phyloP scores from a whole-genome alignment of 2,113 vertebrate species.

The Bucco capensis region DNA sequence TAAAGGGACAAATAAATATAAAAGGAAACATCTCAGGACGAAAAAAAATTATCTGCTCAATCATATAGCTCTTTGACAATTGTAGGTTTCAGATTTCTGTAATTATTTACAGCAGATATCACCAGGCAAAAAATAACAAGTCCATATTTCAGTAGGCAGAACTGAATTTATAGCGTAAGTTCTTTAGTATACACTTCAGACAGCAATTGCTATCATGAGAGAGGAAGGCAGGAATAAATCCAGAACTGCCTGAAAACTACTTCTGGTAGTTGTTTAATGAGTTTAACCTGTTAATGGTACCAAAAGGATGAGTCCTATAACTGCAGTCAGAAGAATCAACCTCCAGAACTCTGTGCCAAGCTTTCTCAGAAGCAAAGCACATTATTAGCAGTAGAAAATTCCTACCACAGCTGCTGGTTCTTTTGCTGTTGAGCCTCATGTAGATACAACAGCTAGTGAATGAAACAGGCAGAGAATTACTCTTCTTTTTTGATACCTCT shows the following conservation, averaged over 20 bases:
- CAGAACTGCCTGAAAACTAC: not conserved
- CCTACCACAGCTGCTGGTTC: accelerated
- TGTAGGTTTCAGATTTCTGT: not conserved
- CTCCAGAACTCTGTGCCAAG: not conserved
- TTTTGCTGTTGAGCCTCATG: not conserved
- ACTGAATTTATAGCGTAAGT: not conserved
- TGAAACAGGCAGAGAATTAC: not conserved
- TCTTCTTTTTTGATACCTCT: not conserved
- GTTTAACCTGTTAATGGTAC: not conserved
- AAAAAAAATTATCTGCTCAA: not conserved
- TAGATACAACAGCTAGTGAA: not conserved
- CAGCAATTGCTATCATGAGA: accelerated
- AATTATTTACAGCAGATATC: not conserved
- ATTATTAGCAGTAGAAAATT: not conserved
- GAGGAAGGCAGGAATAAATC: not conserved
- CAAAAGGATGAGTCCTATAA: not conserved
- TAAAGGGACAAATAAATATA: not conserved
- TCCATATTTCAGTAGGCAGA: not conserved
- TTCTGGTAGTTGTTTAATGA: not conserved
- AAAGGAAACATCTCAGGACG: not conserved
- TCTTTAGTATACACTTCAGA: not conserved
- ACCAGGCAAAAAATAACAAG: not conserved
- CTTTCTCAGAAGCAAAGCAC: not conserved
- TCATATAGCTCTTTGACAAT: not conserved
- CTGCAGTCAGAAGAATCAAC: not conserved